Percentiles rank a stretch among this genome's conserved stretches.
These are phyloP conservation scores for Pelmatolapia mariae DNA, from an alignment of 2,113 vertebrate genomes.

Conservation along the genomic window DNA sequence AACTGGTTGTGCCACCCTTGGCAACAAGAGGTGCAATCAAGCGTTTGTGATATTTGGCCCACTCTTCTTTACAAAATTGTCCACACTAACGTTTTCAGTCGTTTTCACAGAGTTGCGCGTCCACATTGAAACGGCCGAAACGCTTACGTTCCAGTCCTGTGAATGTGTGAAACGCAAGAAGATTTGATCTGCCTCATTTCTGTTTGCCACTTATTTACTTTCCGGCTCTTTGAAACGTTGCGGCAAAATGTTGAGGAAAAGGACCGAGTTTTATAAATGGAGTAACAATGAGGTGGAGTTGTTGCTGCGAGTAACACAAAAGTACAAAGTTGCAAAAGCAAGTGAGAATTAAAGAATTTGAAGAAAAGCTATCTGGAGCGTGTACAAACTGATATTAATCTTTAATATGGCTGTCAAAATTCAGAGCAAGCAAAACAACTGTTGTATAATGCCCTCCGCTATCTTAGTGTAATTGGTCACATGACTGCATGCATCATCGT, in stretches of 20 bases:
- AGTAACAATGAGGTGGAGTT: background rate
- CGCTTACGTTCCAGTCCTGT: background rate
- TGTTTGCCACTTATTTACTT: background rate
- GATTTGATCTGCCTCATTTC: background rate
- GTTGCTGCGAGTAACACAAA: background rate
- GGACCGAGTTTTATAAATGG: background rate
- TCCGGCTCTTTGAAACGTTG: background rate
- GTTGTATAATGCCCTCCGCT: background rate
- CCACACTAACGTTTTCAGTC: background rate
- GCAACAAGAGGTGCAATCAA: background rate
- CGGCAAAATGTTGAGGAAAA: background rate
- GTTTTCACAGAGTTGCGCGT: background rate
- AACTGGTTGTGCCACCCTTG: background rate
- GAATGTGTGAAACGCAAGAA: background rate
- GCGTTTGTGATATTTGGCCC: accelerated
- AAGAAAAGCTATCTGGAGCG: background rate
- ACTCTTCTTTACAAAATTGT: background rate
- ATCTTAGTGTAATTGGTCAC: background rate
- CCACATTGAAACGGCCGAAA: background rate
- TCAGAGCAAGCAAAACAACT: accelerated
- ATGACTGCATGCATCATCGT: background rate
- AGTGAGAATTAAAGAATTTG: background rate
- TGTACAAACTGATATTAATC: background rate
- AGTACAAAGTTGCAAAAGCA: background rate
- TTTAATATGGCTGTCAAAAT: background rate